Evolutionary conservation across 2,888 invertebrate species (phyloP).

Genomic region (Ormyrus labotus): DNA sequence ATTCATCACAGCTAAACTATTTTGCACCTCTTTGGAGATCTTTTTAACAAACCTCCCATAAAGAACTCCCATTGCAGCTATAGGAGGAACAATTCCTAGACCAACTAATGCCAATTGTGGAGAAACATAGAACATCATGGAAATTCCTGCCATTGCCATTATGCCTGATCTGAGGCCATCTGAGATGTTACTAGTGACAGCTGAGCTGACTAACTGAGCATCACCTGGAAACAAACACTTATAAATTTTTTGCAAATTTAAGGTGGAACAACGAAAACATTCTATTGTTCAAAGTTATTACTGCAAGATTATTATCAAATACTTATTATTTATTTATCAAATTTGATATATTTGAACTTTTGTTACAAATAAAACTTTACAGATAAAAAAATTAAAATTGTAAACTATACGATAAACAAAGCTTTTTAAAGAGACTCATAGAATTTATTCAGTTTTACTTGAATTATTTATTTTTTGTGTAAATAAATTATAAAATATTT

Average conservation of each 20-base stretch:
- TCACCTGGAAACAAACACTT: slow-evolving; percentile 82
- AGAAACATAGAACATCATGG: slow-evolving; percentile 98
- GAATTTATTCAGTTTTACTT: neutral
- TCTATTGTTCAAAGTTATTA: neutral
- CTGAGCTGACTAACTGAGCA: slow-evolving; percentile 92
- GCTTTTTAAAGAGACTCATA: neutral
- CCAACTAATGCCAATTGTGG: slow-evolving; percentile 91
- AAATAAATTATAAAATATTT: too few relatives aligned
- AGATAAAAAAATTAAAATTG: neutral
- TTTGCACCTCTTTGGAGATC: slow-evolving; percentile 89
- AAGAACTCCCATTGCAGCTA: slow-evolving; percentile 88
- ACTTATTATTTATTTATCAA: too few relatives aligned
- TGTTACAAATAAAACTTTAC: too few relatives aligned
- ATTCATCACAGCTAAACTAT: slow-evolving; percentile 79
- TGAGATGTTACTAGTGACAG: slow-evolving; percentile 94
- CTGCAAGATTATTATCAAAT: neutral
- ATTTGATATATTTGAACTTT: too few relatives aligned
- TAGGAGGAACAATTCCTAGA: slow-evolving; percentile 91
- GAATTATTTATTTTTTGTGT: too few relatives aligned
- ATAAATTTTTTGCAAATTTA: neutral
- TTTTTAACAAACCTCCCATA: slow-evolving; percentile 91
- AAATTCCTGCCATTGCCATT: slow-evolving; percentile 91
- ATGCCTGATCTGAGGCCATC: slow-evolving; percentile 93
- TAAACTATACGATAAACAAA: neutral
- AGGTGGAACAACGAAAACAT: neutral